phyloP scores from a whole-genome alignment of 2,113 vertebrate genomes.

The Chamaea fasciata region DNA sequence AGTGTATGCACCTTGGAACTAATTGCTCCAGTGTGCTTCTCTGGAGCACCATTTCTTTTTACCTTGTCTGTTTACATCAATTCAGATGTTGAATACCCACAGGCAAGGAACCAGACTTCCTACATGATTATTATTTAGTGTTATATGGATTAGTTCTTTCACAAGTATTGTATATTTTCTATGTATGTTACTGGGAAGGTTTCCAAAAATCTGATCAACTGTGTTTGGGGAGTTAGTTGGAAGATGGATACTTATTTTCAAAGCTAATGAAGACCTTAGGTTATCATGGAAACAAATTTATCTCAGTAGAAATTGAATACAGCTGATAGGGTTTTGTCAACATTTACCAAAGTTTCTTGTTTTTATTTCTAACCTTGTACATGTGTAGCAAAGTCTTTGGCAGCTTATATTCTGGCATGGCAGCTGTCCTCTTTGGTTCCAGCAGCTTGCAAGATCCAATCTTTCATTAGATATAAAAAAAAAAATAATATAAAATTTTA shows the following conservation, averaged over 20 bases:
- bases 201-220: background rate
- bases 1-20: background rate
- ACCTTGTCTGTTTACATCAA: background rate
- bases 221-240: background rate
- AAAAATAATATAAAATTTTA: background rate
- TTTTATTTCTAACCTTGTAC: background rate
- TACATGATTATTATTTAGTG: background rate
- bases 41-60: background rate
- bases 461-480: background rate
- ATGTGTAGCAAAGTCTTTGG: background rate
- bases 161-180: background rate
- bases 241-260: background rate
- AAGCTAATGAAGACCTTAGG: background rate
- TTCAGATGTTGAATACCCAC: background rate
- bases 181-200: background rate
- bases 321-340: background rate
- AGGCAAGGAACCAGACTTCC: background rate
- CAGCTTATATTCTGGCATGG: background rate
- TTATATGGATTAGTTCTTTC: background rate
- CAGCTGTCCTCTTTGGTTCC: background rate
- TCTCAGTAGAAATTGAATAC: background rate
- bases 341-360: background rate
- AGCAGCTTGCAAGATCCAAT: background rate
- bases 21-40: background rate
- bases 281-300: background rate